Base-by-base conservation (phyloP, 2,888 invertebrate genomes). In the Cosmia trapezina region DNA sequence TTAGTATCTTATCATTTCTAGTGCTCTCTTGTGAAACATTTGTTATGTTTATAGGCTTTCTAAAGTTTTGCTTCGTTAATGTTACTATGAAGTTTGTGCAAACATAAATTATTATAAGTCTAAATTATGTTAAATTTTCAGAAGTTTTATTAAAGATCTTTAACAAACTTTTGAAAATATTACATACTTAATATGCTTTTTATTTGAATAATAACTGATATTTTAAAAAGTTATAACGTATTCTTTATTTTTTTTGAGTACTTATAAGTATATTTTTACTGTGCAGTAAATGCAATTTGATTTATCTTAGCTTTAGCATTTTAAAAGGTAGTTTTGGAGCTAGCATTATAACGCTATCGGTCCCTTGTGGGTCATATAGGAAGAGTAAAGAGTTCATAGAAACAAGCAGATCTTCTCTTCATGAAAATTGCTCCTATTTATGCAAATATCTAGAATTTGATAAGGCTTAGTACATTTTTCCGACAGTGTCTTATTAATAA, bases 11-110 rank as follows among this genome's bases (percentile, higher is more conserved):
- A 77, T 77, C 78, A 56, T 77, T 77, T 51, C 3, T 33, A 81
- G 45, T 51, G 60, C 12, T 81, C 78, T 63, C 78, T 51, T 17
- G 78, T 61, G 78, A 51, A 60, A 12, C 59, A 64, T 78, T 64
- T 47, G 12, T 61, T 53, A 7, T 3, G 60, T 56, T 81, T 76
- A 76, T 47, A 81, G 76, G 47, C 49, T 65, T 73, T 22, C 12
- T 17, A 6, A 74, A 76, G 67, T 80, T 41, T 17, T 33, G 7
- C 54, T 60, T 68, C 47, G 63, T 51, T 77, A 64, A 45, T 63
- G 41, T 54, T 69, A 60, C 8, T 45, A 51, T 56, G n/a, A 81
- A 68, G 45, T 81, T 66, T 43, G 9, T 37, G 33, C 41, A 43
- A 54, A 45, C 54, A 22, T 19, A 41, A 37, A 37, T 49, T 41